Percentiles rank a stretch among this genome's conserved stretches.
phyloP scores from a whole-genome alignment of 2,113 vertebrate species.

The Pan paniscus region DNA sequence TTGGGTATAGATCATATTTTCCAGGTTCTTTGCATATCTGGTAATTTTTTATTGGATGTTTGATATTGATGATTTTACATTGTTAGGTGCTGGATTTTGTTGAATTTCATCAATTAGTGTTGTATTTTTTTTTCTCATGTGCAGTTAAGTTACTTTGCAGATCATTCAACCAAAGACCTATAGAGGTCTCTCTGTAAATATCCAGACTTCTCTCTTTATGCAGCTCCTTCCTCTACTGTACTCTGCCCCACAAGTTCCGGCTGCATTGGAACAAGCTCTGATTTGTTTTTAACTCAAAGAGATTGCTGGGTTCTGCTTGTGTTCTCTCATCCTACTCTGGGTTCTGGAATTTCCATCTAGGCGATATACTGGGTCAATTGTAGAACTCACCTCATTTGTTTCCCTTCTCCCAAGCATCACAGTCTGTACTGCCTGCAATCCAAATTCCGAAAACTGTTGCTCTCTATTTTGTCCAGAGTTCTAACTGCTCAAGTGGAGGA shows the following conservation, averaged over 20 bases:
- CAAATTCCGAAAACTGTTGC: background rate
- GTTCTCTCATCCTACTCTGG: background rate
- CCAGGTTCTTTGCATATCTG: background rate
- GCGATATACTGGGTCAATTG: background rate
- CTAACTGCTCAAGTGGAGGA: background rate
- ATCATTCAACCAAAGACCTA: background rate
- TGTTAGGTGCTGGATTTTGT: background rate
- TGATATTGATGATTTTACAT: background rate
- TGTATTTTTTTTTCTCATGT: background rate
- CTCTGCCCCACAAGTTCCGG: background rate
- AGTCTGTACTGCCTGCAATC: background rate
- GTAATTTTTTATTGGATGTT: background rate
- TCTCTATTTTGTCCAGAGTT: background rate
- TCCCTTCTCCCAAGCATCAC: background rate
- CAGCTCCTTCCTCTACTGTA: background rate
- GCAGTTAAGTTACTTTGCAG: background rate
- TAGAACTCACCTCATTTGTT: background rate
- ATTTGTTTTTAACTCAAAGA: background rate
- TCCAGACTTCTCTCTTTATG: background rate
- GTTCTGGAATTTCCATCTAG: background rate
- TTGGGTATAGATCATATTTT: background rate
- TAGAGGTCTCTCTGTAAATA: background rate
- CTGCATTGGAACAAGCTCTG: background rate
- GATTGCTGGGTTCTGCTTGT: background rate
- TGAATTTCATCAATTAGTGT: background rate